Evolutionary conservation across 2,888 invertebrate species (phyloP).

Genomic region (Epirrita christyi): DNA sequence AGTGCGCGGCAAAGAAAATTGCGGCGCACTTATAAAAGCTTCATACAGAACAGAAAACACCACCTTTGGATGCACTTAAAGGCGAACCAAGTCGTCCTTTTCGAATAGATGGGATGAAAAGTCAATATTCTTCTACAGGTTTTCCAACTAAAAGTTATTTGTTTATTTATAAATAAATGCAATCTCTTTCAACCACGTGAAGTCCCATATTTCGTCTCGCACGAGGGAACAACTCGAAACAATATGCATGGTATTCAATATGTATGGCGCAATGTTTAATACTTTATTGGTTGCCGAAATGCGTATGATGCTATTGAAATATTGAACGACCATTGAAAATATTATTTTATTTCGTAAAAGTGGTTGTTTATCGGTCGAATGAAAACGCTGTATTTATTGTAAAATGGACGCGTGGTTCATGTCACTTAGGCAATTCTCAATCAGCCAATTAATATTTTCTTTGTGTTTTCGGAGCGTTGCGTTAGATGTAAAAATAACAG

Average conservation of each 20-base stretch:
- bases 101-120: too few species aligned
- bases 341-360: constrained; percentile 41
- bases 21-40: too few species aligned
- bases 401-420: constrained; percentile 30
- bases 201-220: constrained; percentile 44
- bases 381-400: constrained; percentile 39
- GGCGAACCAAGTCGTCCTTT: too few species aligned
- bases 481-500: not conserved
- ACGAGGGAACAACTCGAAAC: constrained; percentile 39
- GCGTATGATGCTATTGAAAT: constrained; percentile 53
- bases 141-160: too few species aligned
- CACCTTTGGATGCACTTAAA: too few species aligned
- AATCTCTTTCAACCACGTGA: not conserved
- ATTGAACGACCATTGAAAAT: constrained; percentile 50
- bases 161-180: too few species aligned
- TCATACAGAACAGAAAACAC: too few species aligned
- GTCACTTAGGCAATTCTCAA: constrained; percentile 33
- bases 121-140: too few species aligned
- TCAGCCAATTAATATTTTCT: constrained; percentile 5
- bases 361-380: constrained; percentile 46
- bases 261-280: constrained; percentile 56
- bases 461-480: constrained; percentile 12
- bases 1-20: too few species aligned
- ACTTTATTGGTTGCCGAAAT: constrained; percentile 55
- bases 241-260: constrained; percentile 37